Evolutionary conservation across 1,140 invertebrate genomes (phyloP).

Genomic region (Asbolus verrucosus): DNA sequence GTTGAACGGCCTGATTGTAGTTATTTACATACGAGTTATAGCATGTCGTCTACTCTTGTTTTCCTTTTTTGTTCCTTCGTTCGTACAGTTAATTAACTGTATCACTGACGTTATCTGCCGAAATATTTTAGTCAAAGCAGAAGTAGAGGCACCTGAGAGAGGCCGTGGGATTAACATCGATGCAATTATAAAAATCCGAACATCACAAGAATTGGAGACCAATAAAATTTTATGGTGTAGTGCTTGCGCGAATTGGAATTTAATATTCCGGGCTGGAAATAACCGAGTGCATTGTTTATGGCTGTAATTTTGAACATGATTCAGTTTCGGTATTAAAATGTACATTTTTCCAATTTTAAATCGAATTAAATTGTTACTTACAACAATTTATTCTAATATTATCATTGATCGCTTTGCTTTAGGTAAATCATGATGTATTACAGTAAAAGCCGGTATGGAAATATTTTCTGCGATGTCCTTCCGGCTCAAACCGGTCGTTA

Average conservation of each 20-base stretch:
- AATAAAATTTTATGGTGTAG: background rate
- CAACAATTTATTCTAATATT: slow-evolving; percentile 17
- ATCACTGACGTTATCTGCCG: background rate
- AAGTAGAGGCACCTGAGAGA: no score
- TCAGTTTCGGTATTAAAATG: background rate
- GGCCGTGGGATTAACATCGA: no score
- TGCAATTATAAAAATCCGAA: no score
- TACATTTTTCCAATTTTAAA: slow-evolving; percentile 11
- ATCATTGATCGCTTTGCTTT: slow-evolving; percentile 21
- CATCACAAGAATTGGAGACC: no score
- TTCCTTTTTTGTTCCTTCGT: background rate
- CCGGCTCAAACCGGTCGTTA: slow-evolving; percentile 8
- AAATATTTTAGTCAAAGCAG: no score
- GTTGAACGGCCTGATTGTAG: slow-evolving; percentile 3
- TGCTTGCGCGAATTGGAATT: slow-evolving; percentile 8
- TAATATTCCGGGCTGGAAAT: slow-evolving; percentile 12
- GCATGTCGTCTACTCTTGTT: background rate
- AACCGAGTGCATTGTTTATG: background rate
- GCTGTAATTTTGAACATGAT: slow-evolving; percentile 12
- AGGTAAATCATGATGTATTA: slow-evolving; percentile 27
- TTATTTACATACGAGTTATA: slow-evolving; percentile 16
- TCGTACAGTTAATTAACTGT: slow-evolving; percentile 3
- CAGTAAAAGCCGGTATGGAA: slow-evolving; percentile 3
- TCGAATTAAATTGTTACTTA: slow-evolving; percentile 28
- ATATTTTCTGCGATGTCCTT: slow-evolving; percentile 11